These are phyloP conservation scores for Steatocranus sp. DNA, from an alignment of 2,797 vertebrate genomes.

Conservation along the genomic window DNA sequence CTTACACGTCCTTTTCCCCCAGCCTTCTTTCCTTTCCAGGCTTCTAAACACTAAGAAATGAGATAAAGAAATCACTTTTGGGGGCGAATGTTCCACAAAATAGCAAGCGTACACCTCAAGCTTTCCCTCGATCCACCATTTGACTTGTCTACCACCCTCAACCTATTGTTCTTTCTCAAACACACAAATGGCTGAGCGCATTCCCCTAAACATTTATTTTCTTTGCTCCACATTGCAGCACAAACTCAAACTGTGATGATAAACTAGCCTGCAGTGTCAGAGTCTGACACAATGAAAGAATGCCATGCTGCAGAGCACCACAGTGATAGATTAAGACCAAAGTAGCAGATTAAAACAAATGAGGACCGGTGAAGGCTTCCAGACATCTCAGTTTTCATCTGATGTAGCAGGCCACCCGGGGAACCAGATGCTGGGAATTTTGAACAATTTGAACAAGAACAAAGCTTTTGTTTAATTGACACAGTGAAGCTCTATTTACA, in stretches of 20 bases:
- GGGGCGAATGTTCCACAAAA: not conserved
- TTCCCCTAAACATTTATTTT: constrained; percentile 4
- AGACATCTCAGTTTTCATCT: constrained; percentile 27
- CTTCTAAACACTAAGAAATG: constrained; percentile 9
- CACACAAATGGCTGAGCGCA: not conserved
- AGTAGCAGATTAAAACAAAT: constrained; percentile 30
- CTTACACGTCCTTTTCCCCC: not conserved
- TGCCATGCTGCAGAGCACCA: not conserved
- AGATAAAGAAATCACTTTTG: constrained; percentile 27
- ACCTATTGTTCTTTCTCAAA: not conserved
- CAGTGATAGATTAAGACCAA: constrained; percentile 29
- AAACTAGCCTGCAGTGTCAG: constrained; percentile 10
- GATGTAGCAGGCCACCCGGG: constrained; percentile 4
- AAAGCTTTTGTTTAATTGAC: not conserved
- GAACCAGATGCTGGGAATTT: constrained; percentile 14
- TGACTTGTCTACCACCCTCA: not conserved
- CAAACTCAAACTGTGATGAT: not conserved
- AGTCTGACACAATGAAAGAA: not conserved
- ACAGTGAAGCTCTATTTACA: not conserved
- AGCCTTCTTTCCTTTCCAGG: not conserved
- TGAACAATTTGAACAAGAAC: not conserved
- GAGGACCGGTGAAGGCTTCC: constrained; percentile 7
- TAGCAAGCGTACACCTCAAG: not conserved
- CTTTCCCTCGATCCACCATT: not conserved
- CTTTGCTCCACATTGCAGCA: constrained; percentile 2